These are phyloP conservation scores for Macropis europaea DNA, from an alignment of 2,888 invertebrate species.

Conservation along the genomic window DNA sequence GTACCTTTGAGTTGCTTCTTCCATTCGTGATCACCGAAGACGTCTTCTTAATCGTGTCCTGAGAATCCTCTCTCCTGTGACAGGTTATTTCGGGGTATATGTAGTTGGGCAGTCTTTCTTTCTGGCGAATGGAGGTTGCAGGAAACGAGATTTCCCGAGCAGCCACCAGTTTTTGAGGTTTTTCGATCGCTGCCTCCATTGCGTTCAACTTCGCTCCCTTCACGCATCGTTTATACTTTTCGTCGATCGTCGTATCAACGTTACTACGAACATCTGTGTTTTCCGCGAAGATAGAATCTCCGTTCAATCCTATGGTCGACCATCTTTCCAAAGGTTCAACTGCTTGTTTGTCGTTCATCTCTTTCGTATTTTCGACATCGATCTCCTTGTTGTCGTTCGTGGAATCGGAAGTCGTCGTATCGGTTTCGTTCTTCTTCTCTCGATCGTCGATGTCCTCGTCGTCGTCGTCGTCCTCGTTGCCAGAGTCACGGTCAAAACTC, in stretches of 20 bases:
- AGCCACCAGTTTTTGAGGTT: neutral
- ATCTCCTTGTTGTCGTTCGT: neutral
- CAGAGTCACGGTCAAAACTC: slow-evolving; percentile 73
- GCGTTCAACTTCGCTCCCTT: slow-evolving; percentile 63
- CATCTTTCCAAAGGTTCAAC: slow-evolving; percentile 13
- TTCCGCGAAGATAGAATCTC: slow-evolving; percentile 46
- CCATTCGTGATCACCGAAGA: slow-evolving; percentile 1
- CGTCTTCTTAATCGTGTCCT: slow-evolving; percentile 12
- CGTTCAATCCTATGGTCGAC: slow-evolving; percentile 41
- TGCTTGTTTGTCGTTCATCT: neutral
- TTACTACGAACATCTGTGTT: slow-evolving; percentile 26
- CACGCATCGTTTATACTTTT: slow-evolving; percentile 77
- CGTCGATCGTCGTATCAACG: slow-evolving; percentile 72
- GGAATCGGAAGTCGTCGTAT: too few relatives aligned
- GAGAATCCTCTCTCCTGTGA: slow-evolving; percentile 23
- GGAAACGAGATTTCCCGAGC: too few relatives aligned
- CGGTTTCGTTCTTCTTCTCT: neutral
- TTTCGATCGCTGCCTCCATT: slow-evolving; percentile 7
- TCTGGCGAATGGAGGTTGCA: slow-evolving; percentile 20
- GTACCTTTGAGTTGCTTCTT: slow-evolving; percentile 17
- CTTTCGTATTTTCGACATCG: slow-evolving; percentile 22
- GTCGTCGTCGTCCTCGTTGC: slow-evolving; percentile 73
- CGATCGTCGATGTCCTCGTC: slow-evolving; percentile 2
- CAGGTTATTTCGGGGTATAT: slow-evolving; percentile 42
- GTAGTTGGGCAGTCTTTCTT: slow-evolving; percentile 62